Percentiles rank a stretch among this genome's conserved stretches.
phyloP scores from a whole-genome alignment of 64 coral and sea anemone genomes.

The Montipora sp. region DNA sequence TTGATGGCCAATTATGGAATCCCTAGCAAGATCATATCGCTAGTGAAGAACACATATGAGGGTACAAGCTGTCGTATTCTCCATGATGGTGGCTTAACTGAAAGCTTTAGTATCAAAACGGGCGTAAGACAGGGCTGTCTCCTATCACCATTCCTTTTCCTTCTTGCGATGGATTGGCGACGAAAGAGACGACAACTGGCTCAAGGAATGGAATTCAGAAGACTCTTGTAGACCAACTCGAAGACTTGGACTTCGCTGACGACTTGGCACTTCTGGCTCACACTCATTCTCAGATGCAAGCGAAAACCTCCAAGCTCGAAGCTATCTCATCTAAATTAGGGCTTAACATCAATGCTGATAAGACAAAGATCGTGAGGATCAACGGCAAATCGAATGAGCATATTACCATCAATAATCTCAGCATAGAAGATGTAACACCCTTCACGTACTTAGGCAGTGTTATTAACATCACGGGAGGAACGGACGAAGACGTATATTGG shows the following conservation, averaged over 20 bases:
- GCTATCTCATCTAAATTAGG: neutral
- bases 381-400: neutral
- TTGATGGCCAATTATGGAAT: no score
- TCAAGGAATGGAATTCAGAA: neutral
- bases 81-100: no score
- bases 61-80: no score
- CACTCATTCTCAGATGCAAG: conserved; percentile 15
- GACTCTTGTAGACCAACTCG: neutral
- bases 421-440: neutral
- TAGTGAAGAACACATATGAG: no score
- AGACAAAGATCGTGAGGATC: neutral
- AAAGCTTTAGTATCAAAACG: no score
- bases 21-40: no score
- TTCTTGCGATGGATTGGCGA: conserved; percentile 15
- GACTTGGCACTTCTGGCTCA: neutral
- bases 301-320: neutral
- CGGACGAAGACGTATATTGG: neutral
- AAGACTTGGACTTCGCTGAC: conserved; percentile 18
- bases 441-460: conserved; percentile 9
- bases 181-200: neutral
- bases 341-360: neutral
- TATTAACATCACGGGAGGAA: neutral
- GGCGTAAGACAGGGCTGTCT: neutral
- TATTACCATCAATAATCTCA: neutral
- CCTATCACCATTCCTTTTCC: neutral